phyloP scores from a whole-genome alignment of 1,140 invertebrate species.

The Tribolium castaneum region DNA sequence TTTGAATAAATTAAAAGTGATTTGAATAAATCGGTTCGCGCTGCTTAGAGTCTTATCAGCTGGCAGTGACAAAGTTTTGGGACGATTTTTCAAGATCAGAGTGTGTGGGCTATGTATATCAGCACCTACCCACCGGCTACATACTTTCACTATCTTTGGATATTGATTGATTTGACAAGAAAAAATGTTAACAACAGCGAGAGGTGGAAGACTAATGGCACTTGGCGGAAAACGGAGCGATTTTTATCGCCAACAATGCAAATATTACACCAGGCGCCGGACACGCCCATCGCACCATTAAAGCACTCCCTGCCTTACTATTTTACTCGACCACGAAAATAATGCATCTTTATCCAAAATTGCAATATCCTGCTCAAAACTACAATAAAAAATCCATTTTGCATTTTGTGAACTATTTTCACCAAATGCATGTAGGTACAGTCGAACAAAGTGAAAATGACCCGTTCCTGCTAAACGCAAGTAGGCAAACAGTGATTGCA shows the following conservation, averaged over 20 bases:
- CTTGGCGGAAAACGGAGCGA: not conserved
- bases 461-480: too few species aligned
- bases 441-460: too few species aligned
- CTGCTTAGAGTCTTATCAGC: not conserved
- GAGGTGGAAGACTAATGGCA: not conserved
- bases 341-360: too few species aligned
- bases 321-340: too few species aligned
- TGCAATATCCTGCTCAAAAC: too few species aligned
- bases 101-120: constrained; percentile 6
- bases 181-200: not conserved
- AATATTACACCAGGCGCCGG: not conserved
- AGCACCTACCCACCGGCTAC: constrained; percentile 10
- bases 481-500: too few species aligned
- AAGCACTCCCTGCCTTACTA: too few species aligned
- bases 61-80: constrained; percentile 22
- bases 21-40: constrained; percentile 13
- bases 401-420: too few species aligned
- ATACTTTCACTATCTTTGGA: constrained; percentile 18
- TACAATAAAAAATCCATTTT: too few species aligned
- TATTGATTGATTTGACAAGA: not conserved
- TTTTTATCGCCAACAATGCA: not conserved
- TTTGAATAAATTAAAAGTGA: constrained; percentile 29
- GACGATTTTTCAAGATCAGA: constrained; percentile 26
- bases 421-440: too few species aligned
- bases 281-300: not conserved